Evolutionary conservation across 2,797 vertebrate species (phyloP).

Genomic region (Girardinus metallicus): DNA sequence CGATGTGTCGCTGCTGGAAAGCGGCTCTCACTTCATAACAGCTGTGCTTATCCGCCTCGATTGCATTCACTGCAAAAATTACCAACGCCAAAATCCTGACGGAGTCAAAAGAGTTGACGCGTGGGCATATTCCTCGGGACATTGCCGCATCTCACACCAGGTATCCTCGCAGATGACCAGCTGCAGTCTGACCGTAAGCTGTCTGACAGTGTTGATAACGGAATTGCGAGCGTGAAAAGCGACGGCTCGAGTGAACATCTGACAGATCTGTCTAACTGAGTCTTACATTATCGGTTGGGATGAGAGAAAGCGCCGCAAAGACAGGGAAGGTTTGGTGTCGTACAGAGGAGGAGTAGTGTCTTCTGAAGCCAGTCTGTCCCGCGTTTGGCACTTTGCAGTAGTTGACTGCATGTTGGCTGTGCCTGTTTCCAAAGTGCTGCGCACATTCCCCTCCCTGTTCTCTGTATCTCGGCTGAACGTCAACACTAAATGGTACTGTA

Average conservation of each 20-base stretch:
- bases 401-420: slow-evolving; percentile 54
- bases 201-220: slow-evolving; percentile 35
- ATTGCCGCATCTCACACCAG: slow-evolving; percentile 83
- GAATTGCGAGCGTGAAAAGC: slow-evolving; percentile 43
- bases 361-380: slow-evolving; percentile 59
- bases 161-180: slow-evolving; percentile 57
- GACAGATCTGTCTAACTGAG: slow-evolving; percentile 57
- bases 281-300: slow-evolving; percentile 78
- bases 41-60: slow-evolving; percentile 80
- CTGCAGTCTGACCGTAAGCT: slow-evolving; percentile 46
- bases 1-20: slow-evolving; percentile 90
- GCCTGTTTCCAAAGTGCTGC: slow-evolving; percentile 57
- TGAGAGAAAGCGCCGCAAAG: slow-evolving; percentile 57
- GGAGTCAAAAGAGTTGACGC: slow-evolving; percentile 71
- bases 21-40: slow-evolving; percentile 92
- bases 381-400: slow-evolving; percentile 68
- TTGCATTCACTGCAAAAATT: slow-evolving; percentile 57
- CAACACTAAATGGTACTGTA: slow-evolving; percentile 33
- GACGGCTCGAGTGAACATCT: slow-evolving; percentile 65
- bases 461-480: slow-evolving; percentile 59
- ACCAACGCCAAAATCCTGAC: slow-evolving; percentile 73
- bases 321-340: slow-evolving; percentile 46
- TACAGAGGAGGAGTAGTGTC: slow-evolving; percentile 59
- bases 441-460: slow-evolving; percentile 66
- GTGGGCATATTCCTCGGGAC: slow-evolving; percentile 80